Conservation (phyloP, 2,888 invertebrate genomes). For the Pardosa pseudoannulata region DNA sequence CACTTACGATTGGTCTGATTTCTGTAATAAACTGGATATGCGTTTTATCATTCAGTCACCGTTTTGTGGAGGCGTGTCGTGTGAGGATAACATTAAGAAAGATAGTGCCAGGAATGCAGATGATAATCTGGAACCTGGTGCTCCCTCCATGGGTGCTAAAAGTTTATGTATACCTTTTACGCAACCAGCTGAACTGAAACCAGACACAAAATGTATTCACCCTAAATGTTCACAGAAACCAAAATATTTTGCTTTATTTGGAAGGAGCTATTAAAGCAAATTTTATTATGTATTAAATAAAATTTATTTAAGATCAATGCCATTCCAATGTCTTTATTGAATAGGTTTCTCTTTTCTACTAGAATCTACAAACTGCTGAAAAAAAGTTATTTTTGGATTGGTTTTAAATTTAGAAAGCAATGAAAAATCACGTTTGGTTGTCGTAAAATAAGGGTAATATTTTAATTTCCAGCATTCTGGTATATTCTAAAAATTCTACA, state of each 20-base stretch:
- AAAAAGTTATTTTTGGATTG: too few relatives aligned
- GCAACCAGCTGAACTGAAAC: slow-evolving; percentile 84
- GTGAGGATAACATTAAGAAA: slow-evolving; percentile 97
- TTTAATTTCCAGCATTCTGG: too few relatives aligned
- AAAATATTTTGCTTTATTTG: slow-evolving; percentile 92
- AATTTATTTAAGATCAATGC: too few relatives aligned
- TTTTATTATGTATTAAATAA: too few relatives aligned
- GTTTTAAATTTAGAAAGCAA: too few relatives aligned
- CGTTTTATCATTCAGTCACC: slow-evolving; percentile 95
- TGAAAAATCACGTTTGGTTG: too few relatives aligned
- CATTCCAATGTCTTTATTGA: too few relatives aligned
- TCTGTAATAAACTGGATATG: slow-evolving; percentile 87
- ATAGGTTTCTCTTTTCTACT: too few relatives aligned
- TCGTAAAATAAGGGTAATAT: too few relatives aligned
- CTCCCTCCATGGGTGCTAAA: slow-evolving; percentile 99
- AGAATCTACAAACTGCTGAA: too few relatives aligned
- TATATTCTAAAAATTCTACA: too few relatives aligned
- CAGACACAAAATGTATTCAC: slow-evolving; percentile 88
- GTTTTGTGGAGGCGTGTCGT: slow-evolving; percentile 92
- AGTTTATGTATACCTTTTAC: slow-evolving; percentile 97
- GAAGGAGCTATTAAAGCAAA: slow-evolving; percentile 96
- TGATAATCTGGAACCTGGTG: slow-evolving; percentile 84
- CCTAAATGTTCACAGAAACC: slow-evolving; percentile 89
- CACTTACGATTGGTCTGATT: slow-evolving; percentile 88
- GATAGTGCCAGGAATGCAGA: slow-evolving; percentile 89